A percentile compares a stretch with the other conserved stretches of the same genome.
Conservation (phyloP, 2,113 vertebrate genomes). For the mouse (Mus musculus) region GRCm39 chr8:16167001-16167500, state of each 20-base stretch:
- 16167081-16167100: not conserved
- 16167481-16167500: not conserved
- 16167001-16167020: not conserved
- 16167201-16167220: not conserved
- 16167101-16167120: not conserved
- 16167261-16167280: too few species aligned
- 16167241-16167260: not conserved
- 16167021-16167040: not conserved
- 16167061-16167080: too few species aligned
- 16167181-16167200: not conserved
- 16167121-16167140: not conserved
- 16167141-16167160: not conserved
- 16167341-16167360: not conserved
- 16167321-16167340: not conserved
- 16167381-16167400: not conserved
- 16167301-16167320: not conserved
- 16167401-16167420: not conserved
- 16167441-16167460: not conserved
- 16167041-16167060: not conserved
- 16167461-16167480: not conserved
- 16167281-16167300: too few species aligned
- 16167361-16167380: too few species aligned
- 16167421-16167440: not conserved
- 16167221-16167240: not conserved
- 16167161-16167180: not conserved